phyloP scores from a whole-genome alignment of 2,888 invertebrate species.

The Blomia tropicalis region DNA sequence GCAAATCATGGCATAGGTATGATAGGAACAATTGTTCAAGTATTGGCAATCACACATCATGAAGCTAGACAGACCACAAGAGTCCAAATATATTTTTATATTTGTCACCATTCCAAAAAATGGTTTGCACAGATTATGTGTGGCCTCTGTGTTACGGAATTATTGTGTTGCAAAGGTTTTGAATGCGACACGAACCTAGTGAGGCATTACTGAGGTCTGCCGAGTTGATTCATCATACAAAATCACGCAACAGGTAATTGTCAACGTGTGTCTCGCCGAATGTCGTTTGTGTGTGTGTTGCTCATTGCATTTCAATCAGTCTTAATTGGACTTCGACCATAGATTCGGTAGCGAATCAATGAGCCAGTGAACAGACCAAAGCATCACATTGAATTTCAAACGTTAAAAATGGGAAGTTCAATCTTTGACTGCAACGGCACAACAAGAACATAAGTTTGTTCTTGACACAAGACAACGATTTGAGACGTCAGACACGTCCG shows the following conservation, averaged over 20 bases:
- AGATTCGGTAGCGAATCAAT: neutral
- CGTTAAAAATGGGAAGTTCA: neutral
- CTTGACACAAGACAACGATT: neutral
- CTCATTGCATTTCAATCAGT: constrained; percentile 11
- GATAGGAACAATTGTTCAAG: no score
- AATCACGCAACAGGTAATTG: constrained; percentile 15
- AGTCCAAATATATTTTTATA: no score
- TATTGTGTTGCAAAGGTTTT: no score
- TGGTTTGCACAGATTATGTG: neutral
- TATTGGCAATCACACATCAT: no score
- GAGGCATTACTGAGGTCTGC: constrained; percentile 10
- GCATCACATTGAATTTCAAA: neutral
- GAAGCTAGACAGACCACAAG: no score
- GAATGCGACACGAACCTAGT: no score
- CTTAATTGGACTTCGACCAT: neutral
- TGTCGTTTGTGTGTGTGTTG: neutral
- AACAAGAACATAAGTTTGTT: neutral
- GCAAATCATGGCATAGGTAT: no score
- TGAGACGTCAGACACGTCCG: constrained; percentile 14
- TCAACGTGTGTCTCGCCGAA: neutral
- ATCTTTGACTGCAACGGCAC: neutral
- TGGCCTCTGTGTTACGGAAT: constrained; percentile 3
- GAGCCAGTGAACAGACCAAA: neutral
- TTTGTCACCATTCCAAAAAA: neutral
- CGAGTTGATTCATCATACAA: neutral